Percentiles rank a stretch among this genome's conserved stretches.
phyloP scores from a whole-genome alignment of 2,113 vertebrate genomes.

The Corydoras maculifer region DNA sequence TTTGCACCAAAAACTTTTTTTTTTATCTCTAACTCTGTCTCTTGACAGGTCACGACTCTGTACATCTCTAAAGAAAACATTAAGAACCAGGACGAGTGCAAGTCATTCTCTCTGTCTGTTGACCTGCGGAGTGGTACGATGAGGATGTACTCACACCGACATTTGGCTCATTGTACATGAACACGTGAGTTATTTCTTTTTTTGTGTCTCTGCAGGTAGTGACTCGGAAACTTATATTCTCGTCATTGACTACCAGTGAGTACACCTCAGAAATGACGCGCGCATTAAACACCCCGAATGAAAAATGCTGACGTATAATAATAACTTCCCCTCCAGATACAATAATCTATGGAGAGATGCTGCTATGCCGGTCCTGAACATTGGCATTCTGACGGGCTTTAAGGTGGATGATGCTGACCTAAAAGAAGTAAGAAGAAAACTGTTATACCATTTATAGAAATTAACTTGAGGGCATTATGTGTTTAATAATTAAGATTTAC shows the following conservation, averaged over 20 bases:
- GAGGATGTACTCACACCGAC: not conserved
- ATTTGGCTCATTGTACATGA: not conserved
- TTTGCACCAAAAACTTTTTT: too few species aligned
- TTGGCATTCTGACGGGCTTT: slow-evolving; percentile 67
- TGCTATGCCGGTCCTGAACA: slow-evolving; percentile 67
- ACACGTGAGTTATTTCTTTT: not conserved
- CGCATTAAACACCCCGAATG: too few species aligned
- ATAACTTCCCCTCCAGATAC: not conserved
- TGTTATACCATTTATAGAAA: too few species aligned
- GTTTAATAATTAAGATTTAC: too few species aligned
- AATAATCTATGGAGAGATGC: slow-evolving; percentile 34
- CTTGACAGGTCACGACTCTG: slow-evolving; percentile 64
- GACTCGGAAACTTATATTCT: not conserved
- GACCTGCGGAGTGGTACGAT: slow-evolving; percentile 9
- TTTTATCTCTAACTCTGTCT: not conserved
- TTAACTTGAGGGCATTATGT: too few species aligned
- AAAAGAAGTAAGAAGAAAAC: slow-evolving; percentile 46
- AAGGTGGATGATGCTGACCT: slow-evolving; percentile 56
- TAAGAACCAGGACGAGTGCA: slow-evolving; percentile 60
- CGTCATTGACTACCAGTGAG: not conserved
- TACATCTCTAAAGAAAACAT: slow-evolving; percentile 65
- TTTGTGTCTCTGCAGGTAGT: not conserved
- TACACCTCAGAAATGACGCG: not conserved
- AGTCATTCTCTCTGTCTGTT: slow-evolving; percentile 63
- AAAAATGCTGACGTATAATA: too few species aligned